Evolutionary conservation across 2,888 invertebrate species (phyloP), one percentile per base, ranked within the genome.

Genomic region (Cerastis rubricosa): DNA sequence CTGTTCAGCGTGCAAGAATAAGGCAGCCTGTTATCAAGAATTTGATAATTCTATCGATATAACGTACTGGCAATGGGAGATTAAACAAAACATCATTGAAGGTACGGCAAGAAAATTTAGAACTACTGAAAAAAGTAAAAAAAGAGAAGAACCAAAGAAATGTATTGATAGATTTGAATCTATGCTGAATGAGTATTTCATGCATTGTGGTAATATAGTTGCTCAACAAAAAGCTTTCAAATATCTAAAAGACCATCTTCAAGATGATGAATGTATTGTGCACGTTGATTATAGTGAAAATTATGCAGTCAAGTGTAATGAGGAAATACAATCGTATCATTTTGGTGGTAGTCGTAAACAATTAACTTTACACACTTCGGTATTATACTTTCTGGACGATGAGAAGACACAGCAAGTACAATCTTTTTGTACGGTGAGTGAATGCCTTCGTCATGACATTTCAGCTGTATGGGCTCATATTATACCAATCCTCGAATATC

Each of bases 181-280:
- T 12, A 19, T 14, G 35, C 29, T 35, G 61, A 35, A 61, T 61
- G 8, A 61, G 8, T 61, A 61, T 61, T 19, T 61, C 19, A 29
- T 61, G 7, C 61, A 61, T 61, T 61, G 61, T 61, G 61, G 61
- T 19, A 61, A 61, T 61, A 61, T 35, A 29, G 61, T 61, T 57
- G 61, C 61, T 35, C 61, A 61, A 61, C 61, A 61, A 61, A 61
- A 61, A 35, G 61, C 35, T 61, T 61, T 61, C 14, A 61, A 61
- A 61, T 8, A 14, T 35, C n/a, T 61, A 17, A 61, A 61, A 61
- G 35, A 61, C 12, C 17, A 61, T 61, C 35, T 61, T 61, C 25
- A 61, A 61, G 61, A 61, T 17, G 61, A 14, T 61, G 35, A 61
- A 12, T 61, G 61, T 35, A 35, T 59, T 29, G 17, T 59, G 7